phyloP scores from a whole-genome alignment of 2,113 vertebrate genomes.

The Odontesthes bonariensis region DNA sequence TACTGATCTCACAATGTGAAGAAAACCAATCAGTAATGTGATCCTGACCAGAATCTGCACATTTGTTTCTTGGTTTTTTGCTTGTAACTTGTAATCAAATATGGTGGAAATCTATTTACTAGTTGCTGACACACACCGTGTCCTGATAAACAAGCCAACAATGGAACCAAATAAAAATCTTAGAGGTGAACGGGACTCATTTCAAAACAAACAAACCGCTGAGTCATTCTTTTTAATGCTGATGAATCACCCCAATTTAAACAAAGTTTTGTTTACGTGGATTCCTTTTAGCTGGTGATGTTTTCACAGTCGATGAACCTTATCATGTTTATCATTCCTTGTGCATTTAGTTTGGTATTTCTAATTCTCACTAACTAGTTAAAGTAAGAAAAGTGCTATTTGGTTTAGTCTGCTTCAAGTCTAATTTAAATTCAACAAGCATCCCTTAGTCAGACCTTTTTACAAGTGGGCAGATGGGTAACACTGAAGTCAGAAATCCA shows the following conservation, averaged over 20 bases:
- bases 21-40: accelerated
- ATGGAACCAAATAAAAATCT: too few species aligned
- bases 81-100: neutral
- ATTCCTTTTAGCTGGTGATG: conserved; percentile 17
- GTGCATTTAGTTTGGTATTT: neutral
- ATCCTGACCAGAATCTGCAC: neutral
- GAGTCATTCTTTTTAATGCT: conserved; percentile 19
- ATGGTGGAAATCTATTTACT: neutral
- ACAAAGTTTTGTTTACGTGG: neutral
- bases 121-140: neutral
- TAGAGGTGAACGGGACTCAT: neutral
- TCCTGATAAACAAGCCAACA: neutral
- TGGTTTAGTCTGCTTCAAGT: conserved; percentile 55
- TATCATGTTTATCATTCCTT: conserved; percentile 36
- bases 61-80: neutral
- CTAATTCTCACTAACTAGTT: conserved; percentile 31
- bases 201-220: neutral
- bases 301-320: conserved; percentile 21
- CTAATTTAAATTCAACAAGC: conserved; percentile 33
- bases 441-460: conserved; percentile 41
- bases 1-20: too few species aligned
- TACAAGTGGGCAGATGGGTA: conserved; percentile 21
- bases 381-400: conserved; percentile 25
- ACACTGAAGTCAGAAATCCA: neutral
- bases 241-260: neutral